Base-by-base conservation (phyloP, 2,888 invertebrate species). In the Orchesellides sinensis region DNA sequence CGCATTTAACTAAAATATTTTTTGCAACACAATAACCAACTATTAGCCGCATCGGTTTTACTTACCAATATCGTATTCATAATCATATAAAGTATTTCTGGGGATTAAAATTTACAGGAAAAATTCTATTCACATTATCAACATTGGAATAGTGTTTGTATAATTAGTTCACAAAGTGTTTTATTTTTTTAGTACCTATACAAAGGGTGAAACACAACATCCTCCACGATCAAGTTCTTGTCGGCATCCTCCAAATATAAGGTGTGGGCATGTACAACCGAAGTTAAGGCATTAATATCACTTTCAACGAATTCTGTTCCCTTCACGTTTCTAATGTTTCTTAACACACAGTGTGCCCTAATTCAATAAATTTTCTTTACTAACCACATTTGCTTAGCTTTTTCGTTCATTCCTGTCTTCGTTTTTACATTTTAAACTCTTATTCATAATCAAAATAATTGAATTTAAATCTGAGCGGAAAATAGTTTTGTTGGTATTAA, bases 331-430 rank as follows among this genome's bases (percentile, higher is more conserved):
- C 19, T 1, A n/a, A n/a, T 4, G 4, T 0, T 68, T 17, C 17
- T 21, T 47, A 2, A 77, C 61, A 77, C 68, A 54, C 77, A 77
- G 21, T 77, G 77, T 0, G 77, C 68, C 19, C 77, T 77, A 35
- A 12, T 23, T n/a, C 21, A 45, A 35, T 17, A 10, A 70, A 49
- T 27, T 3, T 4, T 47, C n/a, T 47, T 47, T 6, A 47, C 32
- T 6, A 10, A 6, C 10, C 10, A 32, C 32, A 32, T 32, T n/a
- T n/a, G n/a, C n/a, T n/a, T n/a, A n/a, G n/a, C n/a, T n/a, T n/a
- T n/a, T n/a, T n/a, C n/a, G n/a, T n/a, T n/a, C n/a, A n/a, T n/a
- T n/a, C n/a, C n/a, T n/a, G n/a, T n/a, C n/a, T n/a, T n/a, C n/a
- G n/a, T n/a, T n/a, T n/a, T n/a, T n/a, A n/a, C n/a, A n/a, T n/a